Evolutionary conservation across 2,797 vertebrate species (phyloP), one percentile per base, ranked within the genome.

Genomic region (Macropus fuliginosus): DNA sequence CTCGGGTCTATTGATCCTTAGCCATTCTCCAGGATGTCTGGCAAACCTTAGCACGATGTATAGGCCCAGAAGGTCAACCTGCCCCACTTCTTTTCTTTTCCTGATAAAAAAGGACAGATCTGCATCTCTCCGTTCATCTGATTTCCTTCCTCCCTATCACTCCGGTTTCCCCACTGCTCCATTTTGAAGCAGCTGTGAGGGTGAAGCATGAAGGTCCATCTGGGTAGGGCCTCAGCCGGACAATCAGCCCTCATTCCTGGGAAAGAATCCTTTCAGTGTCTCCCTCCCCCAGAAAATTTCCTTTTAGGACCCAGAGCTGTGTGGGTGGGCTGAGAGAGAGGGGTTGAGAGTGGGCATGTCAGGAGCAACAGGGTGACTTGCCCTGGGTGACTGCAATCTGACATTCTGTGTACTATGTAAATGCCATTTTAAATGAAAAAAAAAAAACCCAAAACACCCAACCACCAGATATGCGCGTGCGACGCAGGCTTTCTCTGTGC

Each of bases 241-340:
- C 97, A 98, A 98, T 97, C 62, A 81, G 93, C 97, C 91, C 74
- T 98, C 98, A 92, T 97, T 97, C 97, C 95, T 91, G 93, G 56
- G 59, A 95, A 97, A 97, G 97, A 98, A 98, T 96, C 81, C 89
- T 91, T 57, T 62, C 94, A 97, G 96, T 98, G 97, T 98, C 92
- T 97, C 93, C 91, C 93, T 93, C 94, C 90, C 95, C 92, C 91
- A 4, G 59, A 95, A 34, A 95, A 66, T 52, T 55, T 29, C 62
- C 57, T 40, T 94, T 96, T 92, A 91, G 96, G 90, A 91, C 93
- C 92, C 54, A 92, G 91, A 93, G 90, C 91, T 55, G 57, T 93
- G 95, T 95, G 95, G 92, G 96, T 89, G n/a, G 91, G 54, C 46
- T 54, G 40, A 90, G 24, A 90, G 24, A 91, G 46, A 31, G 54